Evolutionary conservation across 2,113 vertebrate genomes (phyloP).

Genomic region (western clawed frog (Xenopus tropicalis)): UCB_Xtro_10.0 CM004452.2:41849501-41850000

Average conservation of each 20-base stretch:
- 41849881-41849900: too few relatives aligned
- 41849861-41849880: too few relatives aligned
- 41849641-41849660: conserved; percentile 27
- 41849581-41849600: conserved; percentile 1
- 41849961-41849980: too few relatives aligned
- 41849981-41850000: too few relatives aligned
- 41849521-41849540: too few relatives aligned
- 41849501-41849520: too few relatives aligned
- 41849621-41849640: conserved; percentile 28
- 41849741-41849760: neutral
- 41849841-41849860: too few relatives aligned
- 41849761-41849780: neutral
- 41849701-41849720: neutral
- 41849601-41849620: conserved; percentile 26
- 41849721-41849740: neutral
- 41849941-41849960: too few relatives aligned
- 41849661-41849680: conserved; percentile 5
- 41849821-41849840: neutral
- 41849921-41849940: too few relatives aligned
- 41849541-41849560: too few relatives aligned
- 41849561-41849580: neutral
- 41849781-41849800: neutral
- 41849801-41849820: neutral
- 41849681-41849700: conserved; percentile 19
- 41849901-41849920: too few relatives aligned